phyloP scores from a whole-genome alignment of 2,888 invertebrate genomes.

The Coenonympha arcania region DNA sequence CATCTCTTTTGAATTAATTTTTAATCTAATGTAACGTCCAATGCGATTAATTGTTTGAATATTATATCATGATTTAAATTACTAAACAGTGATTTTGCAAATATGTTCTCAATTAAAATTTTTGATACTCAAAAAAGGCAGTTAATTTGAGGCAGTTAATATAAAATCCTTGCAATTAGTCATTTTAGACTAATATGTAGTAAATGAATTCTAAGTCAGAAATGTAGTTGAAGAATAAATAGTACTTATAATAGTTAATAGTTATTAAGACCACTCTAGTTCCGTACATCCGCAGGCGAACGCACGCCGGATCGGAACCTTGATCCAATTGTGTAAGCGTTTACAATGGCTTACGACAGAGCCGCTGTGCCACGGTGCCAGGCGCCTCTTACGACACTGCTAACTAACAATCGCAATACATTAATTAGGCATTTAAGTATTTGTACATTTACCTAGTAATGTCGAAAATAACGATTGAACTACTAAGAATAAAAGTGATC shows the following conservation, averaged over 20 bases:
- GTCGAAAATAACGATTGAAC: background rate
- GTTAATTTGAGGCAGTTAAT: too few species aligned
- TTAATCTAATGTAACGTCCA: too few species aligned
- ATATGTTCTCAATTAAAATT: too few species aligned
- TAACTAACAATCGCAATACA: slow-evolving; percentile 42
- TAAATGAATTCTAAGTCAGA: background rate
- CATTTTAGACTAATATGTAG: too few species aligned
- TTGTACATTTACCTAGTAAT: background rate
- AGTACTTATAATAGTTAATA: background rate
- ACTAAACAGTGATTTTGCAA: too few species aligned
- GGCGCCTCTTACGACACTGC: slow-evolving; percentile 59
- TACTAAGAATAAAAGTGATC: background rate
- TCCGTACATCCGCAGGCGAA: slow-evolving; percentile 70
- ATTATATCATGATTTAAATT: too few species aligned
- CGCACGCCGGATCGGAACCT: slow-evolving; percentile 64
- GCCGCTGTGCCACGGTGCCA: slow-evolving; percentile 57
- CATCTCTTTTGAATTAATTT: background rate
- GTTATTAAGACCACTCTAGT: slow-evolving; percentile 36
- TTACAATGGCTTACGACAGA: slow-evolving; percentile 70
- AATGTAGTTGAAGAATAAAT: background rate
- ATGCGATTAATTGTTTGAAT: too few species aligned
- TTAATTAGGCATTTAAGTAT: slow-evolving; percentile 39
- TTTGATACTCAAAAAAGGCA: too few species aligned
- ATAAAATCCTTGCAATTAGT: too few species aligned
- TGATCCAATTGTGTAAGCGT: slow-evolving; percentile 72